These are phyloP conservation scores for Drosophila parvula DNA, from an alignment of 1,140 invertebrate species.

Conservation along the genomic window DNA sequence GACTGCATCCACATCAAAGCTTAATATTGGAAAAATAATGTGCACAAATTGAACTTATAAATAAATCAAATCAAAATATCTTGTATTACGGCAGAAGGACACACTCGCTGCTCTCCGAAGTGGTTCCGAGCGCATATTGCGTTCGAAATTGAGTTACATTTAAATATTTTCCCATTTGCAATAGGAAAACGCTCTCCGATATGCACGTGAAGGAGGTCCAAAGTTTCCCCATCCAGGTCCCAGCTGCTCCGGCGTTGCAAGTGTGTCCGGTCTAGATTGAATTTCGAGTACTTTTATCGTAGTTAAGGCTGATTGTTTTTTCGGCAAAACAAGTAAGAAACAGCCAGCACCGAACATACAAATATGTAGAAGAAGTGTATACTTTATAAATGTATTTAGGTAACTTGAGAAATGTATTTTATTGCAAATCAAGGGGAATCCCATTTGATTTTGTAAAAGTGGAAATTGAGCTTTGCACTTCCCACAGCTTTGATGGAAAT, in stretches of 20 bases:
- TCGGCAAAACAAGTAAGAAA: neutral
- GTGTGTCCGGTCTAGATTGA: conserved; percentile 6
- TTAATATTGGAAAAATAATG: conserved; percentile 73
- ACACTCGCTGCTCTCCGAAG: conserved; percentile 10
- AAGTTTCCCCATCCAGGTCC: conserved; percentile 2
- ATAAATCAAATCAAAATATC: conserved; percentile 80
- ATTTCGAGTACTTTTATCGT: conserved; percentile 22
- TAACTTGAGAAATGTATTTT: conserved; percentile 6
- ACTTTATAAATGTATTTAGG: conserved; percentile 39
- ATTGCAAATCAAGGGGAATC: conserved; percentile 12
- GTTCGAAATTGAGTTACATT: conserved; percentile 75
- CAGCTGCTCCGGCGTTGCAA: conserved; percentile 13
- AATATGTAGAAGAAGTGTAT: conserved; percentile 16
- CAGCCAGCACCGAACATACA: neutral
- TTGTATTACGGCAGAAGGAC: conserved; percentile 49
- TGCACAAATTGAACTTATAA: conserved; percentile 79
- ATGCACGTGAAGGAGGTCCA: conserved; percentile 28
- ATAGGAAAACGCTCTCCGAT: conserved; percentile 25
- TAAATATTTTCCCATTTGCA: conserved; percentile 69
- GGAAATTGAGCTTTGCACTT: neutral
- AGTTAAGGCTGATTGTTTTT: conserved; percentile 34
- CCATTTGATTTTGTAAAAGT: conserved; percentile 9
- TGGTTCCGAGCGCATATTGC: conserved; percentile 60
- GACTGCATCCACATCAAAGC: conserved; percentile 44
- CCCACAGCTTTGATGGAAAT: neutral